Base-by-base conservation (phyloP, 2,113 vertebrate genomes). In the Cavia aperea region DNA sequence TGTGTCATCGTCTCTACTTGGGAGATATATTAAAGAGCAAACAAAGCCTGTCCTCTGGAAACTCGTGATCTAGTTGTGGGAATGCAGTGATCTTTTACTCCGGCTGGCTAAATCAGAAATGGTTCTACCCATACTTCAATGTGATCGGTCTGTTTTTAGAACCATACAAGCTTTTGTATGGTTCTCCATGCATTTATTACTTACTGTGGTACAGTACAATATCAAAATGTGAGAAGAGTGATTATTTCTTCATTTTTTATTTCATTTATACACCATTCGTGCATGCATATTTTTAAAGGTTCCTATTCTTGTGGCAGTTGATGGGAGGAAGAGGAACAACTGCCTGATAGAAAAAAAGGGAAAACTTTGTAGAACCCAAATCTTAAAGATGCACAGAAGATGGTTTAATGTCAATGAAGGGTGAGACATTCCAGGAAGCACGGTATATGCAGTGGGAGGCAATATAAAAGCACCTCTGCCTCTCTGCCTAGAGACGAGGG, bases 61-160 rank as follows among this genome's bases (percentile, higher is more conserved):
- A 51, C n/a, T 43, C 16, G 18, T 24, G 21, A 9, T 77, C 79
- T 88, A 24, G 54, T 29, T 82, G 23, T 86, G 29, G 11, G 62
- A 46, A 39, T 85, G 21, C 72, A 78, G 1, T 81, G 33, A 39
- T 72, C 51, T 86, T 51, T 88, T 66, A 83, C 43, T 91, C 36
- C 7, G 70, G 6, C n/a, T 85, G 6, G 46, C 73, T 88, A 88
- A 95, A 39, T 86, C 68, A 93, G 26, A 92, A 87, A n/a, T 51
- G 43, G 21, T 70, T 26, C 70, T 85, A 60, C 24, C 26, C 36
- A 43, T 39, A 21, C 85, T 75, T 86, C 18, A 72, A 43, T 60
- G 79, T 90, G 90, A 81, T 88, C 18, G 49, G 11, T 77, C 58
- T 75, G 2, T 63, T 75, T 56, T 93, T 84, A 86, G n/a, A 93